Evolutionary conservation across 1,140 invertebrate genomes (phyloP), one percentile per base, ranked within the genome.

Genomic region (Hylaeus anthracinus): DNA sequence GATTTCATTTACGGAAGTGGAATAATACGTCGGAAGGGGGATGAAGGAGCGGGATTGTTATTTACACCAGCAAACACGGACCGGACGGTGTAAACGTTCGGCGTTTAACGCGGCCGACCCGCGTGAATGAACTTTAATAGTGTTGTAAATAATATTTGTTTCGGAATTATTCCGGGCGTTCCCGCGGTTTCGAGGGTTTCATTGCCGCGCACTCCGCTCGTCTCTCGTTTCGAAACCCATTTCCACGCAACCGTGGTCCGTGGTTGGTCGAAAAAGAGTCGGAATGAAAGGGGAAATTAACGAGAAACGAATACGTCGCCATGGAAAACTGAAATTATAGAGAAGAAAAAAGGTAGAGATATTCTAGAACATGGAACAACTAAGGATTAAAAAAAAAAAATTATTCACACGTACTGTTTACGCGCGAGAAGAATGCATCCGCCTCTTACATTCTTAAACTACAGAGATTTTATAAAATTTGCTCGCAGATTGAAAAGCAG

Each of bases 101-200:
- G 3, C 58, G 48, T 79, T 79, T 72, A 71, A 72, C 45, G 37
- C 64, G 43, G 43, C 26, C 53, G 58, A 2, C 65, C 1, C 55
- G 70, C 69, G 51, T 53, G 60, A 58, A 73, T 66, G 69, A 79
- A 72, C 69, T 72, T 79, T 79, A 79, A 79, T 72, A 72, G 77
- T 39, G 69, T n/a, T 72, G 60, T 79, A 79, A 79, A 79, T 73
- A 73, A 79, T 73, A 66, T 79, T 79, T 73, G 48, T 41, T 51
- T 65, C 43, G 61, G 37, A 73, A 79, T 79, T 79, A 79, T 79
- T 58, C 70, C 60, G 12, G 37, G 9, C 12, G 56, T 63, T 48
- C 14, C 6, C 39, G 48, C 37, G 65, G 45, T 61, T 58, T 70
- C 1, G 0, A 43, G n/a, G 63, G 45, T 70, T 72, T 37, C 64